Percentiles rank a stretch among this genome's conserved stretches.
phyloP scores from a whole-genome alignment of 1,140 invertebrate species.

The Penaeus japonicus region DNA sequence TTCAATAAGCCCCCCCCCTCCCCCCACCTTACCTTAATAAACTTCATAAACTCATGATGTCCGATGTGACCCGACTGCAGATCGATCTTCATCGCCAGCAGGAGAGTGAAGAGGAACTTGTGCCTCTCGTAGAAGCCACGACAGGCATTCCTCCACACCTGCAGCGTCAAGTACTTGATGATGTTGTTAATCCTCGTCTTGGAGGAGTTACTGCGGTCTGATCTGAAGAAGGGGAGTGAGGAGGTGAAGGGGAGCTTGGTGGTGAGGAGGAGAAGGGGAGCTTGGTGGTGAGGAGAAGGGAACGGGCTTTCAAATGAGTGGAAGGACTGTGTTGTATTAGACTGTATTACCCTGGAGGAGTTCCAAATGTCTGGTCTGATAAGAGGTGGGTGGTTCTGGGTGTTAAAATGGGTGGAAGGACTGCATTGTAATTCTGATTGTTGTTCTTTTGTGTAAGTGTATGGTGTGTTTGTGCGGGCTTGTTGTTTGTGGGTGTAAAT shows the following conservation, averaged over 20 bases:
- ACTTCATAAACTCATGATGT: constrained; percentile 92
- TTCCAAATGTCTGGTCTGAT: too few species aligned
- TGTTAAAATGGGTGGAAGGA: too few species aligned
- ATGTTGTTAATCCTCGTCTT: constrained; percentile 90
- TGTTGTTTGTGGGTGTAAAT: too few species aligned
- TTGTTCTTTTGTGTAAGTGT: too few species aligned
- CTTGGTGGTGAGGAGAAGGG: not conserved
- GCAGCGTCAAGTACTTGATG: constrained; percentile 86
- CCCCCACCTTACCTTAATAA: constrained; percentile 80
- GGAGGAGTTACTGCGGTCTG: constrained; percentile 82
- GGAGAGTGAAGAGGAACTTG: constrained; percentile 90
- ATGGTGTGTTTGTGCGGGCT: too few species aligned
- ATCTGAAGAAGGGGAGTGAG: constrained; percentile 66
- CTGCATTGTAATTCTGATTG: too few species aligned
- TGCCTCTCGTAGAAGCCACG: constrained; percentile 93
- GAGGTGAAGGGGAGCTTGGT: too few species aligned
- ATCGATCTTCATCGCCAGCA: constrained; percentile 96
- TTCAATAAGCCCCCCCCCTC: too few species aligned
- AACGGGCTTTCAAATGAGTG: not conserved
- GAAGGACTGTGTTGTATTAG: not conserved
- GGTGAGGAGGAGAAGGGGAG: not conserved
- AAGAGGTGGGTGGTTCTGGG: too few species aligned
- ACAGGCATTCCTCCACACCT: constrained; percentile 92
- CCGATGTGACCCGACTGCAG: constrained; percentile 81
- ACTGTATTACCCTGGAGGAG: too few species aligned